Evolutionary conservation across 1,140 invertebrate species (phyloP).

Genomic region (Dendrolimus kikuchii): DNA sequence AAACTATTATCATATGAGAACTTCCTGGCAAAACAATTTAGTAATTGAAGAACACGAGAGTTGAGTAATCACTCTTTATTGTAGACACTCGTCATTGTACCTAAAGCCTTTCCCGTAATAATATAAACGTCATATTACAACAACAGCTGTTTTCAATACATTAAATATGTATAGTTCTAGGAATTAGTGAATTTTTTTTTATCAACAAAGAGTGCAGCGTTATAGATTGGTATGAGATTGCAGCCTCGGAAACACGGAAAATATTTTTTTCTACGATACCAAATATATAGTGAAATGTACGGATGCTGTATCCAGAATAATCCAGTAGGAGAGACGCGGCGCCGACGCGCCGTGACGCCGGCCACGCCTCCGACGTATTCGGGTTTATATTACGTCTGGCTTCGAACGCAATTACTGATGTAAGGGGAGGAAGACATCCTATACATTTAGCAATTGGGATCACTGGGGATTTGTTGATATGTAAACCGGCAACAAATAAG

Average conservation of each 20-base stretch:
- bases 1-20: no score
- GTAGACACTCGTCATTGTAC: no score
- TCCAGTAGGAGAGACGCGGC: slow-evolving; percentile 41
- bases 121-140: no score
- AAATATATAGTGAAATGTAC: slow-evolving; percentile 17
- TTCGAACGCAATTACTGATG: slow-evolving; percentile 24
- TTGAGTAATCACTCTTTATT: not conserved
- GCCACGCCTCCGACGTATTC: slow-evolving; percentile 49
- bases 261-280: slow-evolving; percentile 5
- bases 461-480: slow-evolving; percentile 5
- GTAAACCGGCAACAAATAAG: not conserved
- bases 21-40: not conserved
- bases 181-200: no score
- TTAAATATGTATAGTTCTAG: no score
- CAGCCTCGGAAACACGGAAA: not conserved
- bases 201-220: no score
- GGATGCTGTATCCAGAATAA: slow-evolving; percentile 43
- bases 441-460: slow-evolving; percentile 15
- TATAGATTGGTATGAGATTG: no score
- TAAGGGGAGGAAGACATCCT: slow-evolving; percentile 24
- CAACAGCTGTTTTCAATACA: no score
- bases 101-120: no score
- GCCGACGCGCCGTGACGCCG: slow-evolving; percentile 55
- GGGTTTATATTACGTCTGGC: slow-evolving; percentile 38
- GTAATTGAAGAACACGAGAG: slow-evolving; percentile 2